These are phyloP conservation scores for Aphidius ervi DNA, from an alignment of 1,140 invertebrate genomes.

Conservation along the genomic window DNA sequence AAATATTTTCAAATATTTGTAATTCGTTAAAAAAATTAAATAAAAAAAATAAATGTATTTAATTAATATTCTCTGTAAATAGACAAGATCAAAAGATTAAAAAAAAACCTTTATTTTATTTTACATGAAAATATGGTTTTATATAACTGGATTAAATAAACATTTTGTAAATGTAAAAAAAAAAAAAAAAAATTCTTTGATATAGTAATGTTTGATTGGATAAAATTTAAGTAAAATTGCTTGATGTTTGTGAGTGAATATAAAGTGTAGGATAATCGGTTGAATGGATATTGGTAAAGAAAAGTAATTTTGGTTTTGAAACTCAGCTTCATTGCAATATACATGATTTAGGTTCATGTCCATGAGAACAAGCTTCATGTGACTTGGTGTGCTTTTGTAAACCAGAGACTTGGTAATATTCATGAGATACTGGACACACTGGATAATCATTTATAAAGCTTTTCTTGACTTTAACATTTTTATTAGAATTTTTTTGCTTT, in stretches of 20 bases:
- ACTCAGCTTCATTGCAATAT: conserved; percentile 9
- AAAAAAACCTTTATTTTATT: too few relatives aligned
- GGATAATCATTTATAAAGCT: conserved; percentile 19
- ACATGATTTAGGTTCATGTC: conserved; percentile 4
- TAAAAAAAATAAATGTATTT: too few relatives aligned
- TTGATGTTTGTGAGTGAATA: not conserved
- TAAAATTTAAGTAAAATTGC: too few relatives aligned
- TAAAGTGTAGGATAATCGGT: not conserved
- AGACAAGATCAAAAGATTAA: too few relatives aligned
- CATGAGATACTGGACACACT: conserved; percentile 20
- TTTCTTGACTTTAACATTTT: conserved; percentile 1
- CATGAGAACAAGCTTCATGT: conserved; percentile 11
- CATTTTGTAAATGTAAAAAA: too few relatives aligned
- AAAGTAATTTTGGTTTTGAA: conserved; percentile 12
- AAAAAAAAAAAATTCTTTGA: too few relatives aligned
- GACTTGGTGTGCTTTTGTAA: conserved; percentile 17
- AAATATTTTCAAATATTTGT: too few relatives aligned
- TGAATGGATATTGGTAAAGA: conserved; percentile 2
- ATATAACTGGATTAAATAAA: too few relatives aligned
- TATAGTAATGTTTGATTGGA: too few relatives aligned
- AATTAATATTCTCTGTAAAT: too few relatives aligned
- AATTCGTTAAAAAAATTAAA: too few relatives aligned
- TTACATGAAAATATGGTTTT: too few relatives aligned
- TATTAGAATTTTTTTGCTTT: not conserved
- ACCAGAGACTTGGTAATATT: conserved; percentile 17